phyloP scores from a whole-genome alignment of 2,888 invertebrate species.

The Nomada fabriciana region DNA sequence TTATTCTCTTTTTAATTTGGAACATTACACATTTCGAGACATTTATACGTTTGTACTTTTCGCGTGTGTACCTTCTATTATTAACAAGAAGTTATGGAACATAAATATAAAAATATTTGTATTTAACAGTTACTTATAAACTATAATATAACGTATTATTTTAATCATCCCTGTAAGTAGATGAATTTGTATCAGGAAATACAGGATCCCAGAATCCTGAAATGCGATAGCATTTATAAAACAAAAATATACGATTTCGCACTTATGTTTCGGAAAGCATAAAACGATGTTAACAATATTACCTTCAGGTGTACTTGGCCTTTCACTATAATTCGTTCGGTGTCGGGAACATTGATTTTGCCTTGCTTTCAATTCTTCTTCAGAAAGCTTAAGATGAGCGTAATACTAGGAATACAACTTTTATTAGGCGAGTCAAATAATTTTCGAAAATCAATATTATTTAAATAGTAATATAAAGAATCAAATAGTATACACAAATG shows the following conservation, averaged over 20 bases:
- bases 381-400: constrained; percentile 77
- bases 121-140: constrained; percentile 19
- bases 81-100: constrained; percentile 10
- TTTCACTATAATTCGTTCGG: constrained; percentile 82
- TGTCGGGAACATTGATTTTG: constrained; percentile 85
- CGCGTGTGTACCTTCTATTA: background rate
- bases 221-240: constrained; percentile 29
- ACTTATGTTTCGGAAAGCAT: background rate
- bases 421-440: background rate
- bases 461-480: background rate
- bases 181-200: constrained; percentile 75
- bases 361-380: constrained; percentile 81
- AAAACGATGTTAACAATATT: constrained; percentile 43
- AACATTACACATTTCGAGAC: constrained; percentile 18
- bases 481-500: background rate
- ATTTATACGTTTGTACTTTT: background rate
- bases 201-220: constrained; percentile 83
- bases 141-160: background rate
- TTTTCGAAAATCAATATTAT: constrained; percentile 15
- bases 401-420: constrained; percentile 77
- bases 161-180: constrained; percentile 31
- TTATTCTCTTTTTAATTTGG: constrained; percentile 9
- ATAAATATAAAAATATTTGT: constrained; percentile 16
- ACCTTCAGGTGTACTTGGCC: constrained; percentile 82
- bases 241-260: background rate